Conservation (phyloP, 2,113 vertebrate species). For the Callospermophilus lateralis region DNA sequence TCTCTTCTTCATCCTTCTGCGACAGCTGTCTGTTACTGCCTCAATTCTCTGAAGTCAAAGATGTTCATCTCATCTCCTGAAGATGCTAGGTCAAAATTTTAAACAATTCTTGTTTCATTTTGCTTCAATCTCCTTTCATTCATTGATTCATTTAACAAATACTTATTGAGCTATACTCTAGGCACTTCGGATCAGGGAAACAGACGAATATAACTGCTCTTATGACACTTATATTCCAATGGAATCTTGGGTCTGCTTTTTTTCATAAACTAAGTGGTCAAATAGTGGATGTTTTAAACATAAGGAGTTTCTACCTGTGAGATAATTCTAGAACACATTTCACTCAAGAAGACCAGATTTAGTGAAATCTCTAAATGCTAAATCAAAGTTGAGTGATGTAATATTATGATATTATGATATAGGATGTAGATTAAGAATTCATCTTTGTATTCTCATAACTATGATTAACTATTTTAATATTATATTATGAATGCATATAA, state of each 20-base stretch:
- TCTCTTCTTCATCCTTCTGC: background rate
- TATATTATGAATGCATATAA: background rate
- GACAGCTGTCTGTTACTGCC: background rate
- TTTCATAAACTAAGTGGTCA: conserved; percentile 28
- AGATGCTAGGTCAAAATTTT: background rate
- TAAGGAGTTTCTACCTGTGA: background rate
- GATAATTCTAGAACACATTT: conserved; percentile 1
- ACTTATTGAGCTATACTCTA: conserved; percentile 22
- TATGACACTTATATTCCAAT: background rate
- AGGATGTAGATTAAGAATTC: background rate
- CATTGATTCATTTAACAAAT: background rate
- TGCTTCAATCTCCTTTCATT: background rate
- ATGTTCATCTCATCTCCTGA: background rate
- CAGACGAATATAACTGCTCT: background rate
- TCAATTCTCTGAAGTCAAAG: background rate
- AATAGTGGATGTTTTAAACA: conserved; percentile 7
- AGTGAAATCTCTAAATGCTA: background rate
- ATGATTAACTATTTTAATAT: conserved; percentile 31
- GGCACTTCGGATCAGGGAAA: background rate
- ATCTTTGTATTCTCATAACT: background rate
- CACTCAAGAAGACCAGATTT: background rate
- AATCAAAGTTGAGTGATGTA: background rate
- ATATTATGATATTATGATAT: conserved; percentile 31
- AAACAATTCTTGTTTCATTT: conserved; percentile 40
- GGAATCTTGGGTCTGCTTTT: background rate